These are phyloP conservation scores for Melipona beecheii DNA, from an alignment of 2,888 invertebrate genomes.

Conservation along the genomic window DNA sequence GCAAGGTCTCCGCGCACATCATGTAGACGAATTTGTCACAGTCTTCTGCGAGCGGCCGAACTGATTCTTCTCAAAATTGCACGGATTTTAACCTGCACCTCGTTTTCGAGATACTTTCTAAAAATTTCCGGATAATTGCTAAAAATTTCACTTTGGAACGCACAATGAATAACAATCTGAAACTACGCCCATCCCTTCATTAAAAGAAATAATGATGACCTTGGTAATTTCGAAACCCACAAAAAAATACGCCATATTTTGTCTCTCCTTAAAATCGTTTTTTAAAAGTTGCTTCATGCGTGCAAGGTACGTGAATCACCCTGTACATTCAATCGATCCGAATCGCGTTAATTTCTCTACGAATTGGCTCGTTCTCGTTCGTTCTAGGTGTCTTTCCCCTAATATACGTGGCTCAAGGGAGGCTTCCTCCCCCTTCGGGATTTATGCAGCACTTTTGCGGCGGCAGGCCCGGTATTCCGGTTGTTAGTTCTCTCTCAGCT, in stretches of 20 bases:
- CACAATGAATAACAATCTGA: too few relatives aligned
- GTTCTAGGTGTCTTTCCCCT: slow-evolving; percentile 15
- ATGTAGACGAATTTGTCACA: slow-evolving; percentile 14
- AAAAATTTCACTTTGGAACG: too few relatives aligned
- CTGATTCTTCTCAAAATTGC: background rate
- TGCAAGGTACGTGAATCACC: too few relatives aligned
- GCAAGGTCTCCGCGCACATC: slow-evolving; percentile 1
- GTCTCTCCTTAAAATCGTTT: too few relatives aligned
- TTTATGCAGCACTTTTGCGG: slow-evolving; percentile 47
- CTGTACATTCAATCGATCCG: background rate
- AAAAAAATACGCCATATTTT: too few relatives aligned
- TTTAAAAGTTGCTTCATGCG: too few relatives aligned
- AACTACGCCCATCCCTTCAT: too few relatives aligned
- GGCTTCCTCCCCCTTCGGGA: slow-evolving; percentile 27
- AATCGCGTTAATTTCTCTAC: slow-evolving; percentile 7
- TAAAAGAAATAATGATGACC: too few relatives aligned
- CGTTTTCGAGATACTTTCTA: background rate
- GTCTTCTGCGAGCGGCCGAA: background rate
- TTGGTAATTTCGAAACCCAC: too few relatives aligned
- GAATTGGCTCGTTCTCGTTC: background rate
- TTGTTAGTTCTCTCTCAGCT: slow-evolving; percentile 52
- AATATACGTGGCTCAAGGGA: slow-evolving; percentile 36
- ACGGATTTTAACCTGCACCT: background rate
- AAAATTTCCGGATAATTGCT: too few relatives aligned
- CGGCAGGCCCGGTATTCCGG: slow-evolving; percentile 12